These are phyloP conservation scores for Diplolepis rosae DNA, from an alignment of 2,888 invertebrate genomes.

Conservation along the genomic window DNA sequence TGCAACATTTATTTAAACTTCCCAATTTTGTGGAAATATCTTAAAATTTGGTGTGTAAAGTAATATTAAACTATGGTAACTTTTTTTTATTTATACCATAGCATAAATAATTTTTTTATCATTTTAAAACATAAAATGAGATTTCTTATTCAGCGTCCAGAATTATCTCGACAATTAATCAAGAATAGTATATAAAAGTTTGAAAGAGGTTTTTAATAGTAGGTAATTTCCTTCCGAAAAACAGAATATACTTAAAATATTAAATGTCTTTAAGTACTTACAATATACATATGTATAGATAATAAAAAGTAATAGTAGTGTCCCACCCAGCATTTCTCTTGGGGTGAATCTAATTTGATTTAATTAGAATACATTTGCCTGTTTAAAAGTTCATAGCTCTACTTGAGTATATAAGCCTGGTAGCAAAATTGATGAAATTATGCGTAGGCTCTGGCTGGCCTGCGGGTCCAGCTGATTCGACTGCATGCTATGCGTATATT, in stretches of 20 bases:
- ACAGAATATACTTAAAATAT: not conserved
- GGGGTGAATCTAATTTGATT: constrained; percentile 70
- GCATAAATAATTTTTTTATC: too few species aligned
- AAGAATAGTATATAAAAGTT: too few species aligned
- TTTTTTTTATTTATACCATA: too few species aligned
- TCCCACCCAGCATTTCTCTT: constrained; percentile 28
- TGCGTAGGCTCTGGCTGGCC: constrained; percentile 55
- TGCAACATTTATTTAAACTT: too few species aligned
- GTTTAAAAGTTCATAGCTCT: constrained; percentile 66
- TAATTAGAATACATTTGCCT: constrained; percentile 70
- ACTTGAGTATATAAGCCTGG: constrained; percentile 65
- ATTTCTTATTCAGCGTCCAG: too few species aligned
- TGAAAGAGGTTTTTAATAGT: not conserved
- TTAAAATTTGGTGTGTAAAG: too few species aligned
- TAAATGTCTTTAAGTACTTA: not conserved
- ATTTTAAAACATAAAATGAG: too few species aligned
- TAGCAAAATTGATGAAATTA: constrained; percentile 70
- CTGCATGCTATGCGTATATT: constrained; percentile 5
- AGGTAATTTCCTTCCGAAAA: not conserved
- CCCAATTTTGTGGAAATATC: too few species aligned
- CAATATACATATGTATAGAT: too few species aligned
- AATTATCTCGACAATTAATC: too few species aligned
- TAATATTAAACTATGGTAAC: too few species aligned
- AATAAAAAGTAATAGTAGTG: not conserved
- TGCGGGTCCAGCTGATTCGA: not conserved